Evolutionary conservation across 2,797 vertebrate genomes (phyloP).

Genomic region (Picus viridis): DNA sequence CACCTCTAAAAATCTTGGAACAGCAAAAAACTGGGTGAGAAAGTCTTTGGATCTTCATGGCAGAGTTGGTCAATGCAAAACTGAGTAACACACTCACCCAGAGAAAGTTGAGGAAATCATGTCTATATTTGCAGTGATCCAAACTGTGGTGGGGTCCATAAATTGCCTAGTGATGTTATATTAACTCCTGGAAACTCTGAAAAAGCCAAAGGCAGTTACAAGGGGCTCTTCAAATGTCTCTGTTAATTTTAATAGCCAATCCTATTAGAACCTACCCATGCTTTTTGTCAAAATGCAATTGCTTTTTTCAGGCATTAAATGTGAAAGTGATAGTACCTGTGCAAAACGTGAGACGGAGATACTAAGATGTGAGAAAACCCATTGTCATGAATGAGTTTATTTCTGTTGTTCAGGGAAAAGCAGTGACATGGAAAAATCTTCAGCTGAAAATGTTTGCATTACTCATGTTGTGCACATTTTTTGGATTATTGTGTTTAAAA

Average conservation of each 20-base stretch:
- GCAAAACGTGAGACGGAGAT: constrained; percentile 33
- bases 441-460: not conserved
- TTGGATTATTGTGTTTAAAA: not conserved
- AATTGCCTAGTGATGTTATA: not conserved
- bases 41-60: no score
- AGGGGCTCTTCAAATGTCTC: not conserved
- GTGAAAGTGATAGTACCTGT: not conserved
- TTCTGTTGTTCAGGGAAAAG: constrained; percentile 2
- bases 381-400: not conserved
- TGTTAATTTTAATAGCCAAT: not conserved
- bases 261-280: not conserved
- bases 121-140: not conserved
- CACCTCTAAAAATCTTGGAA: no score
- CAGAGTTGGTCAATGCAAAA: no score
- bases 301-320: not conserved
- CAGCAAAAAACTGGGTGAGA: no score
- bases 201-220: not conserved
- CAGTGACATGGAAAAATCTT: not conserved
- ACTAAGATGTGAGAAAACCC: not conserved
- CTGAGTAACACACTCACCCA: no score
- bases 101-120: not conserved
- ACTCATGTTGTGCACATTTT: not conserved
- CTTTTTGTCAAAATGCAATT: not conserved
- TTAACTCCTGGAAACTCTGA: not conserved
- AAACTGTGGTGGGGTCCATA: not conserved